Conservation (phyloP, 37 sponge, comb jelly and placozoan genomes). For the Theonella swinhoei region DNA sequence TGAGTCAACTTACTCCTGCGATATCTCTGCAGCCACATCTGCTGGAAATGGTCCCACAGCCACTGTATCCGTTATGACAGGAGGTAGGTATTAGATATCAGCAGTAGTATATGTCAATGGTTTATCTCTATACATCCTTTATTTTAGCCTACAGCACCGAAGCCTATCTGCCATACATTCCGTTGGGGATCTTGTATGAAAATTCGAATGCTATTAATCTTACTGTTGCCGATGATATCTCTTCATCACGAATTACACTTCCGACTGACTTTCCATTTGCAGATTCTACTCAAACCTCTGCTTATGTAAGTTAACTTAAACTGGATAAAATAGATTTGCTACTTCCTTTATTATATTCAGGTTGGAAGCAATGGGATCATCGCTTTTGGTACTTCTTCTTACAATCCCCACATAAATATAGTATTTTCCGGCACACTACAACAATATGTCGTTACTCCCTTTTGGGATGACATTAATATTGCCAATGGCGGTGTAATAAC, state of each 20-base stretch:
- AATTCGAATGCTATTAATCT: background rate
- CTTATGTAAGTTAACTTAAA: slow-evolving; percentile 19
- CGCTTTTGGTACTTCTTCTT: slow-evolving; percentile 23
- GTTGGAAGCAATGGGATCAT: slow-evolving; percentile 18
- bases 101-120: too few species aligned
- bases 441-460: background rate
- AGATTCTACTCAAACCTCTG: slow-evolving; percentile 4
- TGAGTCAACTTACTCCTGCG: background rate
- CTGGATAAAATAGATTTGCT: background rate
- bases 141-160: background rate
- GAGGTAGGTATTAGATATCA: background rate
- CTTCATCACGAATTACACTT: background rate
- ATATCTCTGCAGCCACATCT: background rate
- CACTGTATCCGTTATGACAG: background rate
- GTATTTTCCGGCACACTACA: background rate
- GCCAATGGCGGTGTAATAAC: background rate
- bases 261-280: slow-evolving; percentile 8
- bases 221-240: background rate
- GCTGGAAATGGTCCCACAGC: background rate
- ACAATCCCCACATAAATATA: background rate
- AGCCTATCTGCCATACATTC: background rate
- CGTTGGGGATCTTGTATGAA: background rate
- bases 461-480: background rate
- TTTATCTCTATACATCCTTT: too few species aligned
- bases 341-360: background rate